Percentiles rank a stretch among this genome's conserved stretches.
Evolutionary conservation across 2,888 invertebrate genomes (phyloP).

Genomic region (Gari tellinella): DNA sequence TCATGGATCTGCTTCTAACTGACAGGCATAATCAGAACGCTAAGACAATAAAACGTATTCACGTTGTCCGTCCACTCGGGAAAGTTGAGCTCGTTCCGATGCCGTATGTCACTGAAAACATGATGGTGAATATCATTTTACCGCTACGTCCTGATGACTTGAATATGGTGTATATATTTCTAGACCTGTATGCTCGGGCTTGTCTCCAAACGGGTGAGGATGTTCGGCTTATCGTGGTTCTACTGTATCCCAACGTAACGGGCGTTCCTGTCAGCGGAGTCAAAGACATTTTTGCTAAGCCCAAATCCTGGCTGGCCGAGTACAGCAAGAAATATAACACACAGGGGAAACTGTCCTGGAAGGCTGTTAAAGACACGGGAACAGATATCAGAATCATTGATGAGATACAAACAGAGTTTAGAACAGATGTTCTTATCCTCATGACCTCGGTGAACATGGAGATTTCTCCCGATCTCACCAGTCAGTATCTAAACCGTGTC

Average conservation of each 20-base stretch:
- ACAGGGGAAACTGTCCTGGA: conserved; percentile 87
- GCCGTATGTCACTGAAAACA: conserved; percentile 98
- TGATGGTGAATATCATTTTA: conserved; percentile 91
- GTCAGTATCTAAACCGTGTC: conserved; percentile 92
- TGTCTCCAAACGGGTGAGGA: conserved; percentile 92
- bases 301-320: conserved; percentile 88
- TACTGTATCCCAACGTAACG: conserved; percentile 85
- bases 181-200: conserved; percentile 89
- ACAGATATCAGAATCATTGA: conserved; percentile 88
- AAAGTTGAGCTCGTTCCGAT: conserved; percentile 95
- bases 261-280: conserved; percentile 27
- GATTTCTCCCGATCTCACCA: conserved; percentile 71
- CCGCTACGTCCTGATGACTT: conserved; percentile 86
- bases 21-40: conserved; percentile 59
- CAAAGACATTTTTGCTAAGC: conserved; percentile 87
- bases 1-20: conserved; percentile 87
- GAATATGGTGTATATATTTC: conserved; percentile 88
- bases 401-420: conserved; percentile 89
- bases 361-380: conserved; percentile 81
- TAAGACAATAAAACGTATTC: conserved; percentile 87
- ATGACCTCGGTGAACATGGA: conserved; percentile 79
- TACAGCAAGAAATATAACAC: conserved; percentile 88
- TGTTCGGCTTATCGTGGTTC: conserved; percentile 90
- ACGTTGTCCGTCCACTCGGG: conserved; percentile 93
- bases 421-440: conserved; percentile 86